Evolutionary conservation across 2,113 vertebrate species (phyloP), one percentile per base, ranked within the genome.

Genomic region (Probosciger aterrimus): DNA sequence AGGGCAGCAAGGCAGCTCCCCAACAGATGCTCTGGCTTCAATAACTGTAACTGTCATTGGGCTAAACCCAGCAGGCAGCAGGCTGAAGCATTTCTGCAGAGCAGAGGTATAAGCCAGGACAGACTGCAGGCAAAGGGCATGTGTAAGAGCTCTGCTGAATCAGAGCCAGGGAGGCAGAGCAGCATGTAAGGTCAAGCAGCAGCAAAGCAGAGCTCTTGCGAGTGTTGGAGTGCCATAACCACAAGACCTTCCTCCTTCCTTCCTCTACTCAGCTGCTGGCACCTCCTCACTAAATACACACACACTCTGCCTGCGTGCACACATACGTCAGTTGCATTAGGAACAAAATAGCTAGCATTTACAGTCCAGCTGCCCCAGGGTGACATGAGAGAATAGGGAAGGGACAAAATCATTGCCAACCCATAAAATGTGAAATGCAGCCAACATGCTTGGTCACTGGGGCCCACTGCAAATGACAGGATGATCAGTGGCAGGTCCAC

Each of bases 111-210:
- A 35, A n/a, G 9, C 23, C 22, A 53, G 31, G 50, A 47, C 8
- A 19, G 3, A 0, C 18, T 31, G 24, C 6, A 64, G 37, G 57
- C 44, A 75, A 73, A 65, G 44, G 17, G 55, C 30, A 10, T 7
- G 33, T n/a, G 7, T 7, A 1, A 69, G 57, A 49, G 9, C 23
- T 74, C 74, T 76, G 69, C 43, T 82, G 65, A 68, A 71, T 9
- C 1, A 0, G 3, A 65, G 63, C 49, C 52, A 20, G 6, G 17
- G 9, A 44, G 24, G 47, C 53, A 43, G 33, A 2, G 0, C 5
- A 1, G 24, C 25, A 4, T 1, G 0, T 18, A 24, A 82, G 37
- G 35, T 24, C 3, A 0, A 10, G 43, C n/a, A 60, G 55, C 27
- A 76, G 59, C 44, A 52, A 27, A 37, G 37, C 49, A 53, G 49